Evolutionary conservation across 1,140 invertebrate genomes (phyloP).

Genomic region (Hesperophylax magnus): DNA sequence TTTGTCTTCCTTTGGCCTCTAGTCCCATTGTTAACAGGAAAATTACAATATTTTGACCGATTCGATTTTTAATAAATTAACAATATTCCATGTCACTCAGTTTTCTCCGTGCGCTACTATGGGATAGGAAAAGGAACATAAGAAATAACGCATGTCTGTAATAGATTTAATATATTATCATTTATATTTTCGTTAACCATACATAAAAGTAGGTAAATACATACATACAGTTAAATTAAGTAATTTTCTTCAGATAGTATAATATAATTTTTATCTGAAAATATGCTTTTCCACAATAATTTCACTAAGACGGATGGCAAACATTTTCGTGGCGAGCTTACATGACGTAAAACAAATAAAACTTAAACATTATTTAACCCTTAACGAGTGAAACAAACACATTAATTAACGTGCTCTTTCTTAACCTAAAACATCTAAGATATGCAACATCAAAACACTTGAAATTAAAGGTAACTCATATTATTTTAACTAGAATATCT

Average conservation of each 20-base stretch:
- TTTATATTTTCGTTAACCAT: slow-evolving; percentile 48
- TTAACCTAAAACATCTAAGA: slow-evolving; percentile 52
- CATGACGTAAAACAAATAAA: slow-evolving; percentile 31
- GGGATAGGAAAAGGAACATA: background rate
- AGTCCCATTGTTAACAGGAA: too few species aligned
- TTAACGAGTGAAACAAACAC: slow-evolving; percentile 33
- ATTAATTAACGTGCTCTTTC: slow-evolving; percentile 14
- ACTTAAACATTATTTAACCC: slow-evolving; percentile 29
- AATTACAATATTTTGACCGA: too few species aligned
- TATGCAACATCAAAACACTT: slow-evolving; percentile 57
- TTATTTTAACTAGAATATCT: slow-evolving; percentile 25
- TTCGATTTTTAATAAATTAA: too few species aligned
- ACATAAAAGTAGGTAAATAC: slow-evolving; percentile 46
- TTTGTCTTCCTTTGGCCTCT: too few species aligned
- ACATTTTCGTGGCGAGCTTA: slow-evolving; percentile 24
- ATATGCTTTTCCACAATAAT: slow-evolving; percentile 13
- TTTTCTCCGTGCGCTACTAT: too few species aligned
- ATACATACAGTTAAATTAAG: slow-evolving; percentile 38
- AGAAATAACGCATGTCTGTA: slow-evolving; percentile 28
- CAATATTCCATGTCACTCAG: too few species aligned
- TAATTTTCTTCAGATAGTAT: slow-evolving; percentile 33
- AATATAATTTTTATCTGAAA: slow-evolving; percentile 27
- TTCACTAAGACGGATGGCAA: slow-evolving; percentile 30
- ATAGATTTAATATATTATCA: slow-evolving; percentile 50
- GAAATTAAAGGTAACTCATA: slow-evolving; percentile 57